phyloP scores from a whole-genome alignment of 2,113 vertebrate species.

The Naja naja region DNA sequence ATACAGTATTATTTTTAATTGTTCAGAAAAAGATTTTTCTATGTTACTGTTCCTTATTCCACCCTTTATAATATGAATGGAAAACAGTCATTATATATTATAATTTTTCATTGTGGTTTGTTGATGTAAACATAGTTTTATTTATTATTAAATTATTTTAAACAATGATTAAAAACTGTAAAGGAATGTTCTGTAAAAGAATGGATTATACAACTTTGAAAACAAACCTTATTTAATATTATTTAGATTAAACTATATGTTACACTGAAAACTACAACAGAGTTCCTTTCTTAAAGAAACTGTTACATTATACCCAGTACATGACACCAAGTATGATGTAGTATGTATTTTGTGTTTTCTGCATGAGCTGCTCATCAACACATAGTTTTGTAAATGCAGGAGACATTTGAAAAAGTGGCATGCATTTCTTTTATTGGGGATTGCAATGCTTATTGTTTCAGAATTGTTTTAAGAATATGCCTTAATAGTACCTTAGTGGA shows the following conservation, averaged over 20 bases:
- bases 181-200: not conserved
- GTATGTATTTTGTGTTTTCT: not conserved
- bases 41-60: not conserved
- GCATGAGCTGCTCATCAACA: not conserved
- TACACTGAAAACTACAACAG: not conserved
- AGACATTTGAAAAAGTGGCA: not conserved
- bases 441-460: not conserved
- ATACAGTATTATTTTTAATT: conserved; percentile 22
- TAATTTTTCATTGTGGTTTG: not conserved
- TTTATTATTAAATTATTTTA: not conserved
- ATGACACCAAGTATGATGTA: not conserved
- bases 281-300: not conserved
- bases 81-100: not conserved
- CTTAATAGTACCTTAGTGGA: not conserved
- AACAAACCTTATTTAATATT: too few relatives aligned
- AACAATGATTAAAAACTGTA: not conserved
- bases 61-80: not conserved
- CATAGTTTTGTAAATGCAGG: not conserved
- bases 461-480: not conserved
- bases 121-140: not conserved
- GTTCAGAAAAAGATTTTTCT: not conserved
- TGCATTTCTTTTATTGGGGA: not conserved
- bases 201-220: not conserved
- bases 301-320: not conserved
- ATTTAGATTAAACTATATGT: not conserved